Percentiles rank a stretch among this genome's conserved stretches.
These are phyloP conservation scores for Aplodontia rufa DNA, from an alignment of 2,113 vertebrate genomes.

Conservation along the genomic window DNA sequence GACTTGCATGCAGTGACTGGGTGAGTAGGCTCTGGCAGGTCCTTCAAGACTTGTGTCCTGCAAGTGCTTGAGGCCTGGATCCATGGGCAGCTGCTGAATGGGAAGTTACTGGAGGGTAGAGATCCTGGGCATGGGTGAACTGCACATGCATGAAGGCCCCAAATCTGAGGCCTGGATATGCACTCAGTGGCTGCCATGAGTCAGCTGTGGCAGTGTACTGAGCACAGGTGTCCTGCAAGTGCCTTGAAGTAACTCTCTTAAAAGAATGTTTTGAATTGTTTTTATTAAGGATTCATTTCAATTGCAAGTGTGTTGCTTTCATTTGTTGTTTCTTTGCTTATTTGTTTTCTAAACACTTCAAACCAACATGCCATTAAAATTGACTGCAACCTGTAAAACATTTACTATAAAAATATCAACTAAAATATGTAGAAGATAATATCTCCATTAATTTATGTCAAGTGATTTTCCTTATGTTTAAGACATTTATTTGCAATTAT, in stretches of 20 bases:
- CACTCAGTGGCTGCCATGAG: too few relatives aligned
- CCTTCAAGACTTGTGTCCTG: too few relatives aligned
- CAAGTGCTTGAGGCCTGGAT: too few relatives aligned
- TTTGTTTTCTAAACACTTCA: neutral
- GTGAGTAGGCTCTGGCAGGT: too few relatives aligned
- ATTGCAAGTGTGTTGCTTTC: neutral
- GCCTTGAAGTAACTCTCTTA: neutral
- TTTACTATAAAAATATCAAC: neutral
- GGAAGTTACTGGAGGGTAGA: too few relatives aligned
- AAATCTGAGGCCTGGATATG: too few relatives aligned
- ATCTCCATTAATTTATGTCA: neutral
- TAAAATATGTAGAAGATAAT: constrained; percentile 38
- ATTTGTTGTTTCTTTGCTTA: neutral
- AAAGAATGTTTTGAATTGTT: neutral
- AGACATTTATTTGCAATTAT: constrained; percentile 40
- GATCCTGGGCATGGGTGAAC: too few relatives aligned
- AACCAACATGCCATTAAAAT: neutral
- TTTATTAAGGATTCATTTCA: neutral
- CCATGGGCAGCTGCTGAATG: too few relatives aligned
- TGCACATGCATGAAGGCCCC: too few relatives aligned
- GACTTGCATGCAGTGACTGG: too few relatives aligned
- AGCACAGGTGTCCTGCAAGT: too few relatives aligned
- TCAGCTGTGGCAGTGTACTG: too few relatives aligned
- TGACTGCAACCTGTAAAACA: neutral
- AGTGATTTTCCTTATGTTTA: constrained; percentile 26